These are phyloP conservation scores for Nebria brevicollis DNA, from an alignment of 2,888 invertebrate genomes.

Conservation along the genomic window DNA sequence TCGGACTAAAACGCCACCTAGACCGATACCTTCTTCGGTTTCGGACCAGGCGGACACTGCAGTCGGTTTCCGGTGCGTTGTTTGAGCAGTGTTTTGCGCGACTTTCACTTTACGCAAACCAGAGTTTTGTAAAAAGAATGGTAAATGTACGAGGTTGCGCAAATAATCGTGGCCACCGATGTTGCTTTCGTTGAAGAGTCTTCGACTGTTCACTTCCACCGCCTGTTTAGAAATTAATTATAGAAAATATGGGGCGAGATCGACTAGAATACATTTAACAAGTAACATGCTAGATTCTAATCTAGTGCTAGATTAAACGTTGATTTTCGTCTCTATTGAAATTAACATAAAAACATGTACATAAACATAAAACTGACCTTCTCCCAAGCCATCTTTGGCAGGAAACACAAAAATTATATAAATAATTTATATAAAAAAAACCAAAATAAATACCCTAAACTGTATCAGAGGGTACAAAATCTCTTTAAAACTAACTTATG, in stretches of 20 bases:
- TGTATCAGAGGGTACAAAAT: no score
- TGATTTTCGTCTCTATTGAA: not conserved
- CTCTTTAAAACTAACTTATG: no score
- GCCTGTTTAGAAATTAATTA: conserved; percentile 66
- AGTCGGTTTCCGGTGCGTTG: conserved; percentile 63
- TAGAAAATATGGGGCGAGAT: not conserved
- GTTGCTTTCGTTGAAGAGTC: conserved; percentile 88
- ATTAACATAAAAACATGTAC: conserved; percentile 5
- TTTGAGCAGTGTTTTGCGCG: conserved; percentile 82
- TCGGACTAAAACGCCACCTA: conserved; percentile 63
- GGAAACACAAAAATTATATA: conserved; percentile 49
- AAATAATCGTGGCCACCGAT: conserved; percentile 96
- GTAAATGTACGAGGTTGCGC: conserved; percentile 95
- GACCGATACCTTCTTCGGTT: conserved; percentile 65
- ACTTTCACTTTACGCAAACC: conserved; percentile 89
- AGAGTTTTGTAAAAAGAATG: conserved; percentile 97
- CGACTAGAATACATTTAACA: not conserved
- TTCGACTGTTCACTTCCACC: conserved; percentile 87
- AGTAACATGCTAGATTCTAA: not conserved
- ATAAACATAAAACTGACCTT: conserved; percentile 66
- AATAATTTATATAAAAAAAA: conserved; percentile 7
- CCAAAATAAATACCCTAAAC: not conserved
- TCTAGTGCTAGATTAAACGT: conserved; percentile 1
- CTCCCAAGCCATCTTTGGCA: conserved; percentile 72
- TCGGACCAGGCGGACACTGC: conserved; percentile 60